Evolutionary conservation across 1,140 invertebrate species (phyloP), one percentile per base, ranked within the genome.

Genomic region (Phenacoccus solenopsis): DNA sequence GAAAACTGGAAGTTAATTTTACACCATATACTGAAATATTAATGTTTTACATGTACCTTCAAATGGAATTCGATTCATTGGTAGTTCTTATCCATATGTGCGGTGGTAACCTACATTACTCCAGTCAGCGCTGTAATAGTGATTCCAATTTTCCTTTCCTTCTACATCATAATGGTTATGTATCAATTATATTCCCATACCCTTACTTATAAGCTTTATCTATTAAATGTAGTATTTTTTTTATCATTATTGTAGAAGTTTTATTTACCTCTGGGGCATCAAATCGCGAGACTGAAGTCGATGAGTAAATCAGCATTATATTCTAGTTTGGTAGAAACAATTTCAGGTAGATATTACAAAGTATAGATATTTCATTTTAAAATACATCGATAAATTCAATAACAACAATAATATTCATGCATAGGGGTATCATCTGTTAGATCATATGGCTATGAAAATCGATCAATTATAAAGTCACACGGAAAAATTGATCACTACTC

Each of bases 261-360:
- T 81, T 98, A 98, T 79, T 91, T 98, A 59, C 83, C 87, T 0
- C 92, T 95, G 0, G 98, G 95, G 1, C 81, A 96, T 24, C 96
- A 99, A 77, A 78, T 99, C 69, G 98, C 97, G 82, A 84, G 97
- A 57, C 77, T 99, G 27, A 95, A 98, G 79, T 98, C 96, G 0
- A 89, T 97, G 0, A 94, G 92, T n/a, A 84, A 94, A 67, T 98
- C 95, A 10, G 96, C 97, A 0, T 97, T 99, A 75, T 98, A 97
- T 80, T 96, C 95, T 3, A 95, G 98, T 81, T 98, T 98, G 79
- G 91, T 93, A 68, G 96, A 98, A 84, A 96, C 90, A 28, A 86
- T 95, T 70, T 68, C 73, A 49, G 76, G 82, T 84, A n/a, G n/a
- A n/a, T n/a, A n/a, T n/a, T n/a, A n/a, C n/a, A n/a, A n/a, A n/a